Base-by-base conservation (phyloP, 2,113 vertebrate species). In the Chaenogobius annularis region DNA sequence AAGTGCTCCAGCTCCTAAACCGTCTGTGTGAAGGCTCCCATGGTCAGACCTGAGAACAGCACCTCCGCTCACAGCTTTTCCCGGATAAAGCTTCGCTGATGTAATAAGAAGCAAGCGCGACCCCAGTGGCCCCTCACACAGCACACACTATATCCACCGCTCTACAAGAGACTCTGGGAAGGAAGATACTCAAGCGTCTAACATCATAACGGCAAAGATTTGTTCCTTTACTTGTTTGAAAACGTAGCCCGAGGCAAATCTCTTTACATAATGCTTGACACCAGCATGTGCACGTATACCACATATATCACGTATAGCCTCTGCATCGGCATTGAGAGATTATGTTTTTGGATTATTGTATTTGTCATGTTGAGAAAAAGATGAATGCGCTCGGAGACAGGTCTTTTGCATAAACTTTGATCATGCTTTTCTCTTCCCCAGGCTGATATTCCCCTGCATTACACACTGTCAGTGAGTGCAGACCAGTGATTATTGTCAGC, bases 391-490 rank as follows among this genome's bases (percentile, higher is more conserved):
- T 3, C 1, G 55, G 55, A 26, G 55, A 58, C 55, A 26, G 22
- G 11, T 58, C 17, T 58, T 58, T 58, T 58, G 22, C 55, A 58
- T 58, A 58, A 23, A 58, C 55, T 58, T 58, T 58, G 55, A 58
- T 58, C 55, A 58, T 5, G 22, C 55, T 26, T 5, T 26, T 58
- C 50, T 56, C 22, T 56, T 22, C 54, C 54, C 54, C 54, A 13
- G 54, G 55, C 55, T 26, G 22, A 58, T 26, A 26, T 58, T 23
- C 13, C 55, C 22, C 5, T 12, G 9, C 55, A 26, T 23, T 58
- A 58, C 54, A 20, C 0, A 11, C 54, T 12, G 54, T 55, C 54
- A 55, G 54, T 22, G 20, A 23, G 20, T 4, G 10, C 54, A 26
- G 52, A 26, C 55, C 55, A 13, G 22, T 14, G 55, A 58, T 58